Evolutionary conservation across 2,888 invertebrate genomes (phyloP), one percentile per base, ranked within the genome.

Genomic region (Euplexia lucipara): DNA sequence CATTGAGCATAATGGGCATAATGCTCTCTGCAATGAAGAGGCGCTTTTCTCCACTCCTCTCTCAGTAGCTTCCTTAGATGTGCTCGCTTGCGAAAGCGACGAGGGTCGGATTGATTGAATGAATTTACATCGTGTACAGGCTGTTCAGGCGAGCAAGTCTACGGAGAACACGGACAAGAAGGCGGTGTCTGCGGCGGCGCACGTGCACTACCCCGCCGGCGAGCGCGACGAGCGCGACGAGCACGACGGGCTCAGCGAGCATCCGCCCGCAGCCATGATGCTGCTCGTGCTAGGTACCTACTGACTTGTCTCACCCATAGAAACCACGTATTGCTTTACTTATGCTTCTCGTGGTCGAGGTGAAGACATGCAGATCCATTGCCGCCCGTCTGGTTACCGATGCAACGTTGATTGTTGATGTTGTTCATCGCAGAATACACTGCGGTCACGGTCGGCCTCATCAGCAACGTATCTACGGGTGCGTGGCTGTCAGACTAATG

Each of bases 181-280:
- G 59, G 52, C 39, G 68, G 53, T 39, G 53, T 61, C 61, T 56
- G 70, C 73, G 56, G 72, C 71, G 49, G 79, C 76, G 32, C 82
- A 79, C 76, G 81, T 60, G 65, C 78, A 67, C 82, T 75, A 57
- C 59, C 78, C 73, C 57, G 67, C 42, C 42, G 57, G 45, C 59
- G 61, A 51, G 41, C 74, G 49, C 45, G 54, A 48, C 60, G 62
- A 70, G 70, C 63, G 68, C 70, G 66, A 62, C 70, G 68, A 59
- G 83, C 96, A 92, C 83, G 97, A 97, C 89, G 97, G 97, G 0
- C 95, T 96, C 69, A 96, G 97, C 72, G 96, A 97, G 83, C 96
- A 96, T 60, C 98, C 98, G 22, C 97, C 97, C 54, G 98, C 98
- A 60, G 98, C 98, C 9, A 96, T 98, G 51, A 95, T 98, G 79